phyloP scores from a whole-genome alignment of 2,797 vertebrate genomes.

The Cyprinella venusta region DNA sequence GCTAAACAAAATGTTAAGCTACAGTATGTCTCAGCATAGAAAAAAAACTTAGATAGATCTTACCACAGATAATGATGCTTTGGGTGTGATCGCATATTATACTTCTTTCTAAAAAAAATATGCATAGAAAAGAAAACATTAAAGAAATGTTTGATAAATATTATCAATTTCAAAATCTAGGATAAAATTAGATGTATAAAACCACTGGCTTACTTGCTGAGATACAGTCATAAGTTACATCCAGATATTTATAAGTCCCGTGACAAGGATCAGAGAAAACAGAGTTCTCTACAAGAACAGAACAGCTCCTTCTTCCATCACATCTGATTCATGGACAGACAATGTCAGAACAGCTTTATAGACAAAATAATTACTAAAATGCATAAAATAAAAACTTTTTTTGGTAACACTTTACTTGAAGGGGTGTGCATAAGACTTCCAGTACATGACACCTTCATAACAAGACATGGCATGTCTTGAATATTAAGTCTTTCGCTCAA shows the following conservation, averaged over 20 bases:
- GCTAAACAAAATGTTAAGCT: neutral
- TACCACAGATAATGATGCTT: neutral
- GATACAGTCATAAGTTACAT: neutral
- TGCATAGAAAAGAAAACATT: no score
- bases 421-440: no score
- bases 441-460: no score
- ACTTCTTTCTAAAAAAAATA: neutral
- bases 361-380: neutral
- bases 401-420: no score
- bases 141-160: neutral
- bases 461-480: no score
- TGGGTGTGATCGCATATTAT: neutral
- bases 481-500: no score
- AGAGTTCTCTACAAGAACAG: neutral
- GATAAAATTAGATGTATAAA: neutral
- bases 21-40: neutral
- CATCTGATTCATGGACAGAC: neutral
- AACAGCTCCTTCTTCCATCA: neutral
- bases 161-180: neutral
- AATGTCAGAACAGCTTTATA: neutral
- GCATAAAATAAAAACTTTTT: neutral
- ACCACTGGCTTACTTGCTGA: neutral
- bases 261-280: neutral
- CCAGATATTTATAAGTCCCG: slow-evolving; percentile 8
- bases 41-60: neutral